These are phyloP conservation scores for Netelia melanura DNA, from an alignment of 2,888 invertebrate genomes.

Conservation along the genomic window DNA sequence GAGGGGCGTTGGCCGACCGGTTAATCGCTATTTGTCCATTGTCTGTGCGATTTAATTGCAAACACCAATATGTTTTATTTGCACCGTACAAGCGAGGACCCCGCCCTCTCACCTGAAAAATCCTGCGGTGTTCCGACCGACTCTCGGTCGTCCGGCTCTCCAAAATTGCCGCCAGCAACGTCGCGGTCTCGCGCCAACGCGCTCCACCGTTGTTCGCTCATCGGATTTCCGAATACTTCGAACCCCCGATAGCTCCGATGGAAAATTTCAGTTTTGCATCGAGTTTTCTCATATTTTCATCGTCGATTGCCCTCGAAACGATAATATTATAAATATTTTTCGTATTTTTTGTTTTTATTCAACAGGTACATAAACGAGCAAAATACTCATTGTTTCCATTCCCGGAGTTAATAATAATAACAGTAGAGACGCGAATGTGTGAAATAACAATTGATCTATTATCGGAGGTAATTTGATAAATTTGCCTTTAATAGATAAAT, in stretches of 20 bases:
- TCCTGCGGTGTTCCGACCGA: constrained; percentile 17
- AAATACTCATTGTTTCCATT: background rate
- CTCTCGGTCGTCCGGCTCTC: constrained; percentile 42
- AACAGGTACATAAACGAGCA: background rate
- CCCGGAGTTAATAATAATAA: background rate
- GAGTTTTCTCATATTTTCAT: constrained; percentile 7
- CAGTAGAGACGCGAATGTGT: background rate
- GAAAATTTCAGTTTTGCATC: constrained; percentile 1
- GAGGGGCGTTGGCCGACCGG: constrained; percentile 61
- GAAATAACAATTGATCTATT: background rate
- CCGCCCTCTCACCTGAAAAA: constrained; percentile 1
- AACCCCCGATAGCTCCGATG: background rate
- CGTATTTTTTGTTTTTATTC: background rate
- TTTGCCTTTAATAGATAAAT: background rate
- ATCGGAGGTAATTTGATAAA: background rate
- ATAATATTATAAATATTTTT: background rate
- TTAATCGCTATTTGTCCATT: constrained; percentile 82
- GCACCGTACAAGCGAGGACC: constrained; percentile 68
- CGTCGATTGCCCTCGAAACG: constrained; percentile 5
- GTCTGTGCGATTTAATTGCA: constrained; percentile 83
- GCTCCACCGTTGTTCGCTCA: background rate
- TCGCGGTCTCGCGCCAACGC: constrained; percentile 19
- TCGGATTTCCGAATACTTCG: constrained; percentile 27
- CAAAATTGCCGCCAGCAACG: constrained; percentile 50
- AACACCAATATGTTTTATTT: constrained; percentile 83